These are phyloP conservation scores for Spea bombifrons DNA, from an alignment of 2,113 vertebrate species.

Conservation along the genomic window DNA sequence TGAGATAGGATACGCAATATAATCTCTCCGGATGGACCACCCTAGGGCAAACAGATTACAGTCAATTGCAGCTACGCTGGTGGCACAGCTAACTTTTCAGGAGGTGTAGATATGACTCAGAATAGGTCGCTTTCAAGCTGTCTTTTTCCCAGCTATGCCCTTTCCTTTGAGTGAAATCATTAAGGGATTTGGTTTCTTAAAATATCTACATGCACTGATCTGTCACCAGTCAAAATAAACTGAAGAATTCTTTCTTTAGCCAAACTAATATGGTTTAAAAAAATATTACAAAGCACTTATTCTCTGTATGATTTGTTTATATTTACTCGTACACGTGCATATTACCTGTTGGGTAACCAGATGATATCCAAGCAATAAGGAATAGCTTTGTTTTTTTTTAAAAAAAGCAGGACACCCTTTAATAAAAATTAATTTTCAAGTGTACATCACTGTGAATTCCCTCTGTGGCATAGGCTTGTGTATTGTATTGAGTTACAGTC, in stretches of 20 bases:
- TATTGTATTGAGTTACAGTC: background rate
- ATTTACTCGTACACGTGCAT: no score
- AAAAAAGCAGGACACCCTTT: no score
- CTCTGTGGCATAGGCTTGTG: no score
- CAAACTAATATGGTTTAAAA: background rate
- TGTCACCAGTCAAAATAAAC: slow-evolving; percentile 49
- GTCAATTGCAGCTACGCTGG: slow-evolving; percentile 30
- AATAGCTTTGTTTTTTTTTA: no score
- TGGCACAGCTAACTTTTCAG: slow-evolving; percentile 41
- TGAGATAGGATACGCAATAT: background rate
- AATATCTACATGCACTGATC: slow-evolving; percentile 55
- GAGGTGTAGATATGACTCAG: slow-evolving; percentile 50
- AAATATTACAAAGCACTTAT: background rate
- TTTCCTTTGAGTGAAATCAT: slow-evolving; percentile 60
- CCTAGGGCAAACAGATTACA: slow-evolving; percentile 41
- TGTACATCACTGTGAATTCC: no score
- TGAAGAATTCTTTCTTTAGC: slow-evolving; percentile 13
- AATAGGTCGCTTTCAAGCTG: slow-evolving; percentile 61
- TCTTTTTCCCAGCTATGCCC: slow-evolving; percentile 48
- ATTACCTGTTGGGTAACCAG: no score
- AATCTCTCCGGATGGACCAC: slow-evolving; percentile 16
- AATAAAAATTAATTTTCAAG: no score
- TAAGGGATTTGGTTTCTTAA: slow-evolving; percentile 70
- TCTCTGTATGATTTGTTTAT: no score
- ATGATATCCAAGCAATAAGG: no score